phyloP scores from a whole-genome alignment of 1,140 invertebrate genomes.

The Thalassaphorura encarpata region DNA sequence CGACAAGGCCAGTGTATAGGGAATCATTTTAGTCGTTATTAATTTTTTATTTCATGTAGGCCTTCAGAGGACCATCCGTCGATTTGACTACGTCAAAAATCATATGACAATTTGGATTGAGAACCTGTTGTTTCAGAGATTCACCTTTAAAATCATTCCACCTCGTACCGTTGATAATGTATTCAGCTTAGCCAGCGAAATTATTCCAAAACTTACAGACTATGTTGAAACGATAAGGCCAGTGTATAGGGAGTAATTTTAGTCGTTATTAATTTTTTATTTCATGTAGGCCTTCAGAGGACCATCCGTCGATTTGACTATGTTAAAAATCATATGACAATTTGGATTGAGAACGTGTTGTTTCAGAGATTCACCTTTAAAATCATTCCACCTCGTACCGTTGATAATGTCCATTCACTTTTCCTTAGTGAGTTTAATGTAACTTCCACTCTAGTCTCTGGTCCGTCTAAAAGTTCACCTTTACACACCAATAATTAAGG shows the following conservation, averaged over 20 bases:
- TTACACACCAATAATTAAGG: too few relatives aligned
- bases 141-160: constrained; percentile 22
- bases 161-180: too few relatives aligned
- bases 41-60: too few relatives aligned
- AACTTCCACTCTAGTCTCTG: constrained; percentile 8
- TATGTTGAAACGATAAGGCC: too few relatives aligned
- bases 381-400: constrained; percentile 14
- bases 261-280: too few relatives aligned
- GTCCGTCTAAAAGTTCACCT: constrained; percentile 17
- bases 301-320: constrained; percentile 4
- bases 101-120: constrained; percentile 7
- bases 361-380: constrained; percentile 13
- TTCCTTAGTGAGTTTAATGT: constrained; percentile 11
- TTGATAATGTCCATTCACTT: constrained; percentile 10
- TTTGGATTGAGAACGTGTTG: constrained; percentile 12
- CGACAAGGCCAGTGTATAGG: too few relatives aligned
- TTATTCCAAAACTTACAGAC: too few relatives aligned
- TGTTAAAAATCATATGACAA: neutral
- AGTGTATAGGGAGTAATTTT: too few relatives aligned
- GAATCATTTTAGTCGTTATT: too few relatives aligned
- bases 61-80: too few relatives aligned
- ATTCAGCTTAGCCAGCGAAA: constrained; percentile 4
- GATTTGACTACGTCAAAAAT: constrained; percentile 14
- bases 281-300: constrained; percentile 7
- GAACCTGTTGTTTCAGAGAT: constrained; percentile 15